Evolutionary conservation across 2,113 vertebrate genomes (phyloP).

Genomic region (Argyrosomus japonicus): DNA sequence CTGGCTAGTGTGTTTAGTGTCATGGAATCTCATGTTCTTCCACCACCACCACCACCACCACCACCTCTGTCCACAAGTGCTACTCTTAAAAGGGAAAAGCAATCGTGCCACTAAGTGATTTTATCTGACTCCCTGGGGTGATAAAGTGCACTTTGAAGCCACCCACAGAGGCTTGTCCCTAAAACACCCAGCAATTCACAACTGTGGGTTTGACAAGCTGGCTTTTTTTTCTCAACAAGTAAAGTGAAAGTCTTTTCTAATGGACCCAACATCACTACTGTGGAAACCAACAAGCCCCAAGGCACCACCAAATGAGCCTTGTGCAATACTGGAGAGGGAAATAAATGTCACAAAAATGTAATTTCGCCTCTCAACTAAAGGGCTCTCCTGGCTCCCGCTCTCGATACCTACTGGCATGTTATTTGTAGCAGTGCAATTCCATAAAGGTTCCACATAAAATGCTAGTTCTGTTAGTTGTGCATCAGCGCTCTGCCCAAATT

Average conservation of each 20-base stretch:
- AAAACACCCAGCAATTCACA: conserved; percentile 76
- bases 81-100: conserved; percentile 58
- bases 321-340: conserved; percentile 69
- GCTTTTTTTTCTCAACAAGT: conserved; percentile 63
- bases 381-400: conserved; percentile 74
- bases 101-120: conserved; percentile 72
- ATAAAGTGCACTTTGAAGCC: conserved; percentile 76
- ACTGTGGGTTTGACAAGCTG: conserved; percentile 64
- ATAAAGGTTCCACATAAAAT: conserved; percentile 62
- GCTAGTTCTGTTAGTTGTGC: conserved; percentile 49
- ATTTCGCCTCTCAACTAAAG: conserved; percentile 78
- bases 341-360: conserved; percentile 84
- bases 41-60: conserved; percentile 42
- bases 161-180: conserved; percentile 69
- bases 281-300: conserved; percentile 80
- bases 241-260: conserved; percentile 80
- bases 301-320: conserved; percentile 75
- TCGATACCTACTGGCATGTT: conserved; percentile 61
- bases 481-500: conserved; percentile 29
- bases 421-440: conserved; percentile 57
- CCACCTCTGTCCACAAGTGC: conserved; percentile 37
- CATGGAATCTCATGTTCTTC: conserved; percentile 57
- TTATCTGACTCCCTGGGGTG: conserved; percentile 66
- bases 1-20: conserved; percentile 45
- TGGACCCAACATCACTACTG: conserved; percentile 70